These are phyloP conservation scores for Hirtodrosophila cameraria DNA, from an alignment of 2,888 invertebrate species.

Conservation along the genomic window DNA sequence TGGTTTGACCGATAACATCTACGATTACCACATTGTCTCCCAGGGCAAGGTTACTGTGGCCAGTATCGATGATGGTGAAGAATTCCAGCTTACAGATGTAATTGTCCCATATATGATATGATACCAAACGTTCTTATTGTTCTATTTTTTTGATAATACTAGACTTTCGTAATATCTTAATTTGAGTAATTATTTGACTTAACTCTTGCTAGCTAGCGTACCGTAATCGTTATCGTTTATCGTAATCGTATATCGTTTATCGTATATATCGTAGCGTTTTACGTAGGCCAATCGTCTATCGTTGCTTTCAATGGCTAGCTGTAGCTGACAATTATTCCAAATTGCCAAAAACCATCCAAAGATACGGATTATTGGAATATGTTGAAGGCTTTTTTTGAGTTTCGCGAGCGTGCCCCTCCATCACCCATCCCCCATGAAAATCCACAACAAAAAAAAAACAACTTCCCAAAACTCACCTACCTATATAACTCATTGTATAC, in stretches of 20 bases:
- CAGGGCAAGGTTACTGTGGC: slow-evolving; percentile 98
- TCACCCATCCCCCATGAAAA: no score
- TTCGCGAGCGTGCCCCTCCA: slow-evolving; percentile 16
- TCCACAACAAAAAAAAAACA: not conserved
- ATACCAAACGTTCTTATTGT: slow-evolving; percentile 42
- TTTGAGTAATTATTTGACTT: slow-evolving; percentile 66
- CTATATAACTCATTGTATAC: slow-evolving; percentile 37
- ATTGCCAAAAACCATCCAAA: slow-evolving; percentile 62
- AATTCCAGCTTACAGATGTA: slow-evolving; percentile 93
- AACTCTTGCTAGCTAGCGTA: slow-evolving; percentile 54
- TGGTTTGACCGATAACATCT: slow-evolving; percentile 91
- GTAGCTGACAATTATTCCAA: slow-evolving; percentile 61
- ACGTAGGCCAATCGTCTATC: slow-evolving; percentile 61
- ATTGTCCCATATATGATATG: slow-evolving; percentile 80
- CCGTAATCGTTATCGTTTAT: slow-evolving; percentile 34
- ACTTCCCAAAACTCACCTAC: not conserved
- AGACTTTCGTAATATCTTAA: slow-evolving; percentile 49
- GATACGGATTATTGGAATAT: slow-evolving; percentile 68
- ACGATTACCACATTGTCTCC: slow-evolving; percentile 95
- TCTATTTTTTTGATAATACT: slow-evolving; percentile 34
- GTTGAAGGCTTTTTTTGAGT: slow-evolving; percentile 49
- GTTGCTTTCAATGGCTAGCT: slow-evolving; percentile 63
- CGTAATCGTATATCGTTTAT: slow-evolving; percentile 38
- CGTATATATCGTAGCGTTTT: slow-evolving; percentile 73
- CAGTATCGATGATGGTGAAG: slow-evolving; percentile 96